Evolutionary conservation across 2,888 invertebrate genomes (phyloP).

Genomic region (Celastrina argiolus): DNA sequence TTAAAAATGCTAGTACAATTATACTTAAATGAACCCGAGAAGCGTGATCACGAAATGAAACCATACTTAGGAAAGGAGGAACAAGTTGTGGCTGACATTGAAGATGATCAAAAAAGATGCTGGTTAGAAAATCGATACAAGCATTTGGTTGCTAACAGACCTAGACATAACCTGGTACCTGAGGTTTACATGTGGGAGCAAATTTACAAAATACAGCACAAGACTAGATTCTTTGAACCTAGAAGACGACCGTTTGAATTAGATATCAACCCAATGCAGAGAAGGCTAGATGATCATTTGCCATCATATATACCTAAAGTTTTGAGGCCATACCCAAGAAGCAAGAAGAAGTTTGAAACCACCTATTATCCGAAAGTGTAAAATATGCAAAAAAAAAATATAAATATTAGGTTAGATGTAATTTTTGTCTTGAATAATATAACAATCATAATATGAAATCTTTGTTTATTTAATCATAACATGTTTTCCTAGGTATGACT

Average conservation of each 20-base stretch:
- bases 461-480: background rate
- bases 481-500: too few relatives aligned
- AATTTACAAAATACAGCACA: conserved; percentile 86
- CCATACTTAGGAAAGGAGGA: conserved; percentile 82
- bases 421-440: background rate
- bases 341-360: conserved; percentile 80
- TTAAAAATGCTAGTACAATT: conserved; percentile 84
- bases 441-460: background rate
- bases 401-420: background rate
- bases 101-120: conserved; percentile 80
- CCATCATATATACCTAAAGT: conserved; percentile 84
- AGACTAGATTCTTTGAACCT: conserved; percentile 83
- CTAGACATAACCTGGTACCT: conserved; percentile 78
- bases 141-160: conserved; percentile 82
- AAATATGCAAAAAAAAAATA: background rate
- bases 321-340: conserved; percentile 79
- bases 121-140: conserved; percentile 86
- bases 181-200: conserved; percentile 90
- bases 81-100: conserved; percentile 81
- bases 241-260: conserved; percentile 84
- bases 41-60: conserved; percentile 80
- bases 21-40: conserved; percentile 83
- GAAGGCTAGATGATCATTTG: conserved; percentile 81
- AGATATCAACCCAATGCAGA: conserved; percentile 76
- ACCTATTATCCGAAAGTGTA: conserved; percentile 82